Evolutionary conservation across 2,888 invertebrate genomes (phyloP), one percentile per base, ranked within the genome.

Genomic region (Sabatieria punctata): DNA sequence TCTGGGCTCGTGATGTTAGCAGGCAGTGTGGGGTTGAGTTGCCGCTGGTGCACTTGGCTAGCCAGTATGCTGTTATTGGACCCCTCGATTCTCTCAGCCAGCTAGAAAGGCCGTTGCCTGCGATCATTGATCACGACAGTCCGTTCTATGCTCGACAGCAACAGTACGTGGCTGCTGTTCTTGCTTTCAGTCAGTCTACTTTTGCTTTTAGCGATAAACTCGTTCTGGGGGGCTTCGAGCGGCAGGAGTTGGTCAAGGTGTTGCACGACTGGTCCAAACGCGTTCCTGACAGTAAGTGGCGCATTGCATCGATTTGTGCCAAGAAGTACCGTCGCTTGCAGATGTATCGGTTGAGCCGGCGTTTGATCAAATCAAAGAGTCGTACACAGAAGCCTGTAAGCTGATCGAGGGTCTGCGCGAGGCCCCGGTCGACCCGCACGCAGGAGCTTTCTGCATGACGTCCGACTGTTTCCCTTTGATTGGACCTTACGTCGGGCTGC

Each of bases 1-100:
- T 71, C 51, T 68, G 68, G 67, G 69, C 67, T 2, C 59, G 63
- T 38, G 69, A 71, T 51, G 59, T 71, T n/a, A 69, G 64, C 1
- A 53, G 59, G 37, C 48, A 68, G 49, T 58, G 58, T 3, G 67
- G 67, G 2, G 52, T 65, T 19, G 61, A 65, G 30, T 52, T 69
- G 4, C 70, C 71, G 2, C 54, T 69, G 4, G 65, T 70, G 4
- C 66, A 69, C 22, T 60, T 69, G 2, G 66, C 71, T 47, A 71
- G 71, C 52, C 71, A 71, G 54, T 71, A 69, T 51, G 56, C 68
- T 26, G 59, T 69, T 13, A 66, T 68, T 1, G 55, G 57, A 24
- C 51, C 63, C 3, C 58, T 63, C 43, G 45, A 49, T 30, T 43
- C 47, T 49, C 48, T 56, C 18, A 50, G 60, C 49, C 55, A 49